phyloP scores from a whole-genome alignment of 2,888 invertebrate species.

The Pyrrhosoma nymphula region DNA sequence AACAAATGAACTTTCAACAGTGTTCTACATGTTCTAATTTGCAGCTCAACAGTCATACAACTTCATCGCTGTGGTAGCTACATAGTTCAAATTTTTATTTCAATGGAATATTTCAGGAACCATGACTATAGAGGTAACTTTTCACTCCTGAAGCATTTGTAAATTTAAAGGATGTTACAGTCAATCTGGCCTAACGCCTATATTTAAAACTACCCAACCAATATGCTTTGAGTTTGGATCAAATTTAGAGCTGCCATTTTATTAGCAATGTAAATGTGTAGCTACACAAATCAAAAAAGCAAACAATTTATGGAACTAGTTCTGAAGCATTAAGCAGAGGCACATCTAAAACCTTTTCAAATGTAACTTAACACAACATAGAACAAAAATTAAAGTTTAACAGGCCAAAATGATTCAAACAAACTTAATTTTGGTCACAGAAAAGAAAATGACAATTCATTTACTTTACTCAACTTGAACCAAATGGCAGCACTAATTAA shows the following conservation, averaged over 20 bases:
- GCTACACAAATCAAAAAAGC: not conserved
- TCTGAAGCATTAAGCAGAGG: not conserved
- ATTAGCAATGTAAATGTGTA: not conserved
- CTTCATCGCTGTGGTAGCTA: not conserved
- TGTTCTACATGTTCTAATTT: too few relatives aligned
- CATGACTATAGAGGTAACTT: not conserved
- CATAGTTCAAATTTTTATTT: not conserved
- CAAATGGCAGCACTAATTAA: slow-evolving; percentile 50
- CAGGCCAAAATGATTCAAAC: slow-evolving; percentile 2
- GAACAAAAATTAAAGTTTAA: not conserved
- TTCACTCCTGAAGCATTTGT: not conserved
- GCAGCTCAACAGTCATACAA: too few relatives aligned
- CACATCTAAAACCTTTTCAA: not conserved
- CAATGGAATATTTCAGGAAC: not conserved
- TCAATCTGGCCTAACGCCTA: not conserved
- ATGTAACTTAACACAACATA: not conserved
- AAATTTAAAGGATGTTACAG: not conserved
- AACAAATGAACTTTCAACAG: too few relatives aligned
- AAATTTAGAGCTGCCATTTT: slow-evolving; percentile 28
- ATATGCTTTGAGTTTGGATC: not conserved
- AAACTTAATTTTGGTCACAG: not conserved
- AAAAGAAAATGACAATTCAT: not conserved
- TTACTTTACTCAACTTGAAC: not conserved
- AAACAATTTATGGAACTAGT: not conserved
- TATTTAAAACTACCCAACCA: not conserved